Percentiles rank a stretch among this genome's conserved stretches.
These are phyloP conservation scores for Pantherophis guttatus DNA, from an alignment of 2,113 vertebrate genomes.

Conservation along the genomic window DNA sequence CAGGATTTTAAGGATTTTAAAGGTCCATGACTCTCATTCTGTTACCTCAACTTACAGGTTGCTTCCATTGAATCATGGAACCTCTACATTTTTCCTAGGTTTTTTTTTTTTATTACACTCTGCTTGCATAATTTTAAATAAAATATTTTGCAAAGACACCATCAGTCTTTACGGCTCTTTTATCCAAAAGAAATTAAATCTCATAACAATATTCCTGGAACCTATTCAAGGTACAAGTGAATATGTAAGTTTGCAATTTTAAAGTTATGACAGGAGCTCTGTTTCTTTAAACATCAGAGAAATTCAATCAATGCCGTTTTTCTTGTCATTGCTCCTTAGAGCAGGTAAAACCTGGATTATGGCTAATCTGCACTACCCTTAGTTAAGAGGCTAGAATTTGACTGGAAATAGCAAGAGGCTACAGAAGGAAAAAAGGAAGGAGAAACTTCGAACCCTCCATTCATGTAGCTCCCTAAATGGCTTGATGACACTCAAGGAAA, in stretches of 20 bases:
- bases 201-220: neutral
- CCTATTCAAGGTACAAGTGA: neutral
- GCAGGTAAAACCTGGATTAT: neutral
- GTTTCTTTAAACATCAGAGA: neutral
- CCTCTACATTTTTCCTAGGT: neutral
- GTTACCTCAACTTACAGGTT: neutral
- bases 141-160: neutral
- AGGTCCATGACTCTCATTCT: neutral
- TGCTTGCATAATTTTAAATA: neutral
- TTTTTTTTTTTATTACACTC: neutral
- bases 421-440: neutral
- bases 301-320: neutral
- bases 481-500: neutral
- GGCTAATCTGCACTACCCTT: neutral
- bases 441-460: too few relatives aligned
- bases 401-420: neutral
- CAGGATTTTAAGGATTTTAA: neutral
- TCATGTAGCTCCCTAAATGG: neutral
- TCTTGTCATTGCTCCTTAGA: neutral
- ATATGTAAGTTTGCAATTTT: neutral
- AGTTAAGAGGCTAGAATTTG: neutral
- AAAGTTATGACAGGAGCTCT: neutral
- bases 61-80: neutral
- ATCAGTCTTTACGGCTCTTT: neutral
- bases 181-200: neutral